Evolutionary conservation across 2,888 invertebrate genomes (phyloP).

Genomic region (Scaptomyza tumidula): DNA sequence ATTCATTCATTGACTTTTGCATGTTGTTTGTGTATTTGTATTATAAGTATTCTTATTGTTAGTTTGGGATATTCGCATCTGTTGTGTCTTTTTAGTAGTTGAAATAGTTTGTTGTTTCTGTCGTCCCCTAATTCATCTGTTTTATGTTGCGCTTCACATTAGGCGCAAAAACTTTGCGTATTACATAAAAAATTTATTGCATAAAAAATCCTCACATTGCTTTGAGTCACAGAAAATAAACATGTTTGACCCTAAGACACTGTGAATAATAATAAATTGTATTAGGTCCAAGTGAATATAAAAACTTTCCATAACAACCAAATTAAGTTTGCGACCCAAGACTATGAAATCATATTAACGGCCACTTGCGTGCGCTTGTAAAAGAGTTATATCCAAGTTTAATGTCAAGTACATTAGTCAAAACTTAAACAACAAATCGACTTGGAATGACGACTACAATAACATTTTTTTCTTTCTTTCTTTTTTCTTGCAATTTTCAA

Average conservation of each 20-base stretch:
- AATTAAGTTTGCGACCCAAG: not conserved
- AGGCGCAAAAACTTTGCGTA: constrained; percentile 53
- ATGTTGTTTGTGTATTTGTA: constrained; percentile 22
- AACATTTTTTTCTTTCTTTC: not conserved
- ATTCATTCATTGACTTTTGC: constrained; percentile 53
- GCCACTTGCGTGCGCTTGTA: not conserved
- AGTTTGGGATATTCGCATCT: constrained; percentile 27
- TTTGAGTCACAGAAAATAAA: constrained; percentile 20
- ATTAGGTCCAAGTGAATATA: constrained; percentile 28
- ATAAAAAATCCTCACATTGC: constrained; percentile 35
- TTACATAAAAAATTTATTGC: constrained; percentile 49
- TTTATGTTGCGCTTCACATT: constrained; percentile 62
- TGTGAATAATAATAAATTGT: not conserved
- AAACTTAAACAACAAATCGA: not conserved
- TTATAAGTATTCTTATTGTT: constrained; percentile 29
- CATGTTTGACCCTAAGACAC: constrained; percentile 20
- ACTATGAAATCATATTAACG: constrained; percentile 20
- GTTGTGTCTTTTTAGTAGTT: constrained; percentile 50
- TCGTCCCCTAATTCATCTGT: constrained; percentile 20
- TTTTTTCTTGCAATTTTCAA: not conserved
- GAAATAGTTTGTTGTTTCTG: constrained; percentile 5
- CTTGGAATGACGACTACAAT: not conserved
- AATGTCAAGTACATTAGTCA: constrained; percentile 4
- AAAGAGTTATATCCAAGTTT: constrained; percentile 1
- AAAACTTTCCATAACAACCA: constrained; percentile 23